These are phyloP conservation scores for Vanessa atalanta DNA, from an alignment of 1,140 invertebrate species.

Conservation along the genomic window DNA sequence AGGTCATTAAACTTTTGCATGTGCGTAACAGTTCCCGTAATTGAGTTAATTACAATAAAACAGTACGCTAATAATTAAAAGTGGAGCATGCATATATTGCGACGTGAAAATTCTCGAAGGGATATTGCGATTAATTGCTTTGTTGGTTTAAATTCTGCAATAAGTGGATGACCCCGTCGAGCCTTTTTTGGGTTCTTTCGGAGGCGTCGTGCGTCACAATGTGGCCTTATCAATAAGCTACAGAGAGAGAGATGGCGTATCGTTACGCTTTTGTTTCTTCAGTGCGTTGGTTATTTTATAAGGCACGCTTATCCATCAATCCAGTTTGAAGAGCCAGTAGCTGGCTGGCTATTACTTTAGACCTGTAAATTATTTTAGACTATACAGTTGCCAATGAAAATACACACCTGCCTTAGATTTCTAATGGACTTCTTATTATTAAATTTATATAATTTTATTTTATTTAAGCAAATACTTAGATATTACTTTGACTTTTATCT, in stretches of 20 bases:
- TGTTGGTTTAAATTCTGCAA: slow-evolving; percentile 11
- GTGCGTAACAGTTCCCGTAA: slow-evolving; percentile 27
- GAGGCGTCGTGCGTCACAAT: slow-evolving; percentile 7
- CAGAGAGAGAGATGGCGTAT: background rate
- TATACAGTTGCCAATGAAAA: too few relatives aligned
- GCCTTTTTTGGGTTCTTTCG: slow-evolving; percentile 21
- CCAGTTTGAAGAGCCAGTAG: too few relatives aligned
- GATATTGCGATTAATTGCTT: slow-evolving; percentile 26
- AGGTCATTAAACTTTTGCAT: slow-evolving; percentile 27
- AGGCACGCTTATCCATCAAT: too few relatives aligned
- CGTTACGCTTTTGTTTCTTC: background rate
- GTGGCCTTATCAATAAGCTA: slow-evolving; percentile 3
- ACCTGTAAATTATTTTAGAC: too few relatives aligned
- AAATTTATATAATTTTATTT: too few relatives aligned
- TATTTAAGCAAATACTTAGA: too few relatives aligned
- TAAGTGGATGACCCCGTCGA: slow-evolving; percentile 24
- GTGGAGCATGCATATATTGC: slow-evolving; percentile 20
- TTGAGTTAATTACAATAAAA: slow-evolving; percentile 19
- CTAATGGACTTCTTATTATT: too few relatives aligned
- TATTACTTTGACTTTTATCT: too few relatives aligned
- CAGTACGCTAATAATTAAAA: slow-evolving; percentile 16
- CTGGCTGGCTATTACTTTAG: too few relatives aligned
- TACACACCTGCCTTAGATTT: too few relatives aligned
- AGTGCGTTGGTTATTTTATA: too few relatives aligned
- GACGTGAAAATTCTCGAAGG: slow-evolving; percentile 8